Conservation (phyloP, 2,113 vertebrate genomes). For the Dryoscopus gambensis region DNA sequence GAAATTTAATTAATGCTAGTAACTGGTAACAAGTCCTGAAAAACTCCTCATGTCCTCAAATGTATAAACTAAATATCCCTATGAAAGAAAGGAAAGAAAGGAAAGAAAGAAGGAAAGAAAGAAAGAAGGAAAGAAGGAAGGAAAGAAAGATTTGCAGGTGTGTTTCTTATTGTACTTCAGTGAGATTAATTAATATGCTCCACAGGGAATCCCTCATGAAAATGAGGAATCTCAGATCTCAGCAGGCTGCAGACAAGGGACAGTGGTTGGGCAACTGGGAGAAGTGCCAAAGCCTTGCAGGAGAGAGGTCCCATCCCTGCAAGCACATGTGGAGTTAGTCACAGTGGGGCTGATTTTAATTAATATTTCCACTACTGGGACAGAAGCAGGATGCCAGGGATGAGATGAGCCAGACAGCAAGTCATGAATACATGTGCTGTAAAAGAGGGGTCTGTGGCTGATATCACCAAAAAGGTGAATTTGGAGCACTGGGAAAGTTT, state of each 20-base stretch:
- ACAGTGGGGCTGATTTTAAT: background rate
- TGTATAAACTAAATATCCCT: background rate
- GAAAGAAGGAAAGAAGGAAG: too few relatives aligned
- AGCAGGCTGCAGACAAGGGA: background rate
- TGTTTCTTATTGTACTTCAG: background rate
- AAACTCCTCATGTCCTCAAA: background rate
- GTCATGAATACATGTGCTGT: background rate
- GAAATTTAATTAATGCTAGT: background rate
- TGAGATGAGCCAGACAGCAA: background rate
- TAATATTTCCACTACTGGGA: background rate
- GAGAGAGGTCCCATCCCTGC: background rate
- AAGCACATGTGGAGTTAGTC: background rate
- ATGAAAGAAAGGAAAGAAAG: accelerated
- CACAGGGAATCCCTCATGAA: background rate
- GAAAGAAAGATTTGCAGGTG: background rate
- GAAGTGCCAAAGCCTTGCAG: background rate
- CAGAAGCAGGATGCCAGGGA: background rate
- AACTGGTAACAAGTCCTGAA: background rate
- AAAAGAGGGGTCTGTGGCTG: background rate
- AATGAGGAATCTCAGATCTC: background rate
- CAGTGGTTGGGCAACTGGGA: background rate
- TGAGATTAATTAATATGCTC: background rate
- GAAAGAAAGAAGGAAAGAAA: too few relatives aligned
- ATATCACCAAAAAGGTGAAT: background rate
- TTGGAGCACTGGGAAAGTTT: background rate